Conservation (phyloP, 2,888 invertebrate species). For the Ecdyonurus torrentis region DNA sequence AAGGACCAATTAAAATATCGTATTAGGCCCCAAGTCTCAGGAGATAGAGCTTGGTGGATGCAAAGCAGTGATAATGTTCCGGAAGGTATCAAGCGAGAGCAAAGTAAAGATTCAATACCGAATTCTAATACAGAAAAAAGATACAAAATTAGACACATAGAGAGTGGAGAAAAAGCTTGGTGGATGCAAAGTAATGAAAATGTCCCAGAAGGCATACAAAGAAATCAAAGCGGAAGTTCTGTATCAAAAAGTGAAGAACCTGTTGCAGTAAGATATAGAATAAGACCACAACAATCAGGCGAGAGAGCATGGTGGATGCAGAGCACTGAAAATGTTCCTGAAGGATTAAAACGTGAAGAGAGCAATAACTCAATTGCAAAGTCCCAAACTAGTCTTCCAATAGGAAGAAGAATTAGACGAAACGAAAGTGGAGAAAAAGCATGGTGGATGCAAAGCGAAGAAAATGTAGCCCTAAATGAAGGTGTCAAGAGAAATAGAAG, state of each 20-base stretch:
- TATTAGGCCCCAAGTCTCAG: constrained; percentile 34
- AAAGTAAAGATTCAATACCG: neutral
- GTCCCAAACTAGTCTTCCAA: neutral
- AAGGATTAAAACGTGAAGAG: constrained; percentile 21
- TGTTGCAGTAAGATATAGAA: neutral
- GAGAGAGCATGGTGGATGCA: constrained; percentile 36
- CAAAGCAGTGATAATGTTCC: constrained; percentile 14
- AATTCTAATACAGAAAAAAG: too few relatives aligned
- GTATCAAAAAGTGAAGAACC: neutral
- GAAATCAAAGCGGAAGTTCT: neutral
- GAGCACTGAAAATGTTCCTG: constrained; percentile 21
- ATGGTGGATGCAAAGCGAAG: constrained; percentile 19
- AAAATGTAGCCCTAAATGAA: constrained; percentile 1
- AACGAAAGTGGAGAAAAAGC: constrained; percentile 24
- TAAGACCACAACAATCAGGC: constrained; percentile 22
- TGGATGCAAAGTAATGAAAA: constrained; percentile 23
- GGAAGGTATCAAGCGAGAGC: neutral
- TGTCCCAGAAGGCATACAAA: neutral
- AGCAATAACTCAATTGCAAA: neutral
- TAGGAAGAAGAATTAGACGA: constrained; percentile 6
- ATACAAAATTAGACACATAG: too few relatives aligned
- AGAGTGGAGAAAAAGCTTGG: constrained; percentile 35
- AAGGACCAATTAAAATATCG: constrained; percentile 15
- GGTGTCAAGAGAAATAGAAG: neutral
- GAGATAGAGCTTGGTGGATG: constrained; percentile 20